A percentile compares a stretch with the other conserved stretches of the same genome.
Evolutionary conservation across 2,113 vertebrate species (phyloP).

Genomic region (Ceratotherium simum): DNA sequence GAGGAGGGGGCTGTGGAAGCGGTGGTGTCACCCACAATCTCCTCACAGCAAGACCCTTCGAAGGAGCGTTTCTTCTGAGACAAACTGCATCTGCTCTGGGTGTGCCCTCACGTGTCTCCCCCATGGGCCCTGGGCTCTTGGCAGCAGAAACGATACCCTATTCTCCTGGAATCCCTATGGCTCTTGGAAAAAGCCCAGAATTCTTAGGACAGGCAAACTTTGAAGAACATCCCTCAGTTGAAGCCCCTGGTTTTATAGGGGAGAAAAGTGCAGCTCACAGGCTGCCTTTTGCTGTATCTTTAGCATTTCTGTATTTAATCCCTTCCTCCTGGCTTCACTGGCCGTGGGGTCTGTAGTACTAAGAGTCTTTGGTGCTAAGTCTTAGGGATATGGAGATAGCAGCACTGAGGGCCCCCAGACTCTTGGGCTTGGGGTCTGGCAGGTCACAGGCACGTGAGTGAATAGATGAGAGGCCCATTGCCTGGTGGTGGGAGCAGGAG

Average conservation of each 20-base stretch:
- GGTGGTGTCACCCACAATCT: neutral
- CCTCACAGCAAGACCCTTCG: neutral
- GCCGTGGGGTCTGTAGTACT: neutral
- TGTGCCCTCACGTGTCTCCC: neutral
- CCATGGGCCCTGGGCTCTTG: neutral
- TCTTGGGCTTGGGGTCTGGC: neutral
- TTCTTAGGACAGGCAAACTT: neutral
- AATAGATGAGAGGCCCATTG: too few species aligned
- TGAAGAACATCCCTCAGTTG: neutral
- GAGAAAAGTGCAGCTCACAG: fast-evolving
- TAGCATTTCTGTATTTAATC: neutral
- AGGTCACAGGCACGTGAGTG: neutral
- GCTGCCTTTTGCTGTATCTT: neutral
- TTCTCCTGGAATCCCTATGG: too few species aligned
- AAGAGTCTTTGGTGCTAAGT: neutral
- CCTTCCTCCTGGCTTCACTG: neutral
- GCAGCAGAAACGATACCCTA: neutral
- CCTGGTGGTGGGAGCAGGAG: neutral
- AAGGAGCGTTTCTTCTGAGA: neutral
- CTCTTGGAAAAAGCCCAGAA: neutral
- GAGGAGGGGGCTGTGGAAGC: neutral
- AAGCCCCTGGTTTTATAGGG: neutral
- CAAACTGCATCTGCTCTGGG: neutral
- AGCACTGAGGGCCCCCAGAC: neutral
- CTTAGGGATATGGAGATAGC: neutral